Conservation (phyloP, 2,113 vertebrate species). For the Tachysurus vachellii region DNA sequence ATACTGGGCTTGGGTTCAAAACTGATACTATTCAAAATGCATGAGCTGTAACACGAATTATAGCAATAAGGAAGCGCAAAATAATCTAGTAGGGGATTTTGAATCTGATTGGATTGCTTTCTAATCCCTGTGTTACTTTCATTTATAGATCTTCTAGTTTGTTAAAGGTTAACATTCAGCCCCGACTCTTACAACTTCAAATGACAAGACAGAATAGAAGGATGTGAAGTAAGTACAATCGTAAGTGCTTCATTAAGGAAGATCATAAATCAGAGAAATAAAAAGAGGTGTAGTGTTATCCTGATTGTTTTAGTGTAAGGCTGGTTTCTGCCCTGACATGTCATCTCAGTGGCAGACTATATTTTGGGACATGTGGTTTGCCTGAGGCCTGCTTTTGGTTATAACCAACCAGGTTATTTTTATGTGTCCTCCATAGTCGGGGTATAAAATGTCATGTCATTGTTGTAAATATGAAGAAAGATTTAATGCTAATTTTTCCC, state of each 20-base stretch:
- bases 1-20: not conserved
- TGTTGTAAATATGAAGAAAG: too few species aligned
- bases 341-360: conserved; percentile 4
- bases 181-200: not conserved
- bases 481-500: too few species aligned
- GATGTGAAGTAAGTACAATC: not conserved
- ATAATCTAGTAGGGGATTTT: not conserved
- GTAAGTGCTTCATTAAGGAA: not conserved
- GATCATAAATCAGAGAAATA: not conserved
- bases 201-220: not conserved
- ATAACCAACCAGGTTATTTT: conserved; percentile 24
- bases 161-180: not conserved
- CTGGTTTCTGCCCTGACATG: not conserved
- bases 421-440: not conserved
- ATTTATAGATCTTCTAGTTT: not conserved
- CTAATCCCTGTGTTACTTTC: not conserved
- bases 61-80: conserved; percentile 58
- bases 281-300: not conserved
- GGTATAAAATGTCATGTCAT: not conserved
- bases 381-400: conserved; percentile 4
- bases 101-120: not conserved
- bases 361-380: conserved; percentile 25
- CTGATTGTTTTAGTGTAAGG: conserved; percentile 1
- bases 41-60: conserved; percentile 2
- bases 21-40: not conserved